Evolutionary conservation across 2,888 invertebrate species (phyloP).

Genomic region (Euphydryas editha): DNA sequence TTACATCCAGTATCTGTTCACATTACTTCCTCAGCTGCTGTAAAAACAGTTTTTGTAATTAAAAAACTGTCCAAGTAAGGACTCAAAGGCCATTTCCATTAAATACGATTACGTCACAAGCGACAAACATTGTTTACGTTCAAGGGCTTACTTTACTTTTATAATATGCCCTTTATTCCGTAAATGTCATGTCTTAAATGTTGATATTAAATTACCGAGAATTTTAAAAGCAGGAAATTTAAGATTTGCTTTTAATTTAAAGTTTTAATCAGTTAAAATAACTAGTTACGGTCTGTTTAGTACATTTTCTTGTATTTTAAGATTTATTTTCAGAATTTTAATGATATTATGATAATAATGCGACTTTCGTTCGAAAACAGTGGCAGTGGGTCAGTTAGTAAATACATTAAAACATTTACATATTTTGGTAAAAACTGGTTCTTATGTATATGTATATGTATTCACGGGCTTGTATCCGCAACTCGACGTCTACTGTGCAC

Average conservation of each 20-base stretch:
- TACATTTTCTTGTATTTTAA: not conserved
- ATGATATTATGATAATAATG: not conserved
- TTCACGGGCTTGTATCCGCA: too few species aligned
- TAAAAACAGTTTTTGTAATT: conserved; percentile 2
- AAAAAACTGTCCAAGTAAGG: not conserved
- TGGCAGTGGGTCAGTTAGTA: not conserved
- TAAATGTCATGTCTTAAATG: not conserved
- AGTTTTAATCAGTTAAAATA: not conserved
- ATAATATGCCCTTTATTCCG: conserved; percentile 2
- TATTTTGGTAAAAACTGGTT: too few species aligned
- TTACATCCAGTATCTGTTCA: not conserved
- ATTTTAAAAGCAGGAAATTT: not conserved
- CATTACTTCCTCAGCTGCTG: not conserved
- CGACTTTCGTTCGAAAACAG: not conserved
- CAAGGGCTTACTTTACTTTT: conserved; percentile 1
- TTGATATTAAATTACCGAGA: not conserved
- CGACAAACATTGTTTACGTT: conserved; percentile 4
- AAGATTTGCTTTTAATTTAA: not conserved
- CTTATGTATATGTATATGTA: too few species aligned
- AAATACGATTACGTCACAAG: conserved; percentile 8
- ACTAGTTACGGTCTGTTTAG: conserved; percentile 2
- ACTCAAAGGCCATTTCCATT: not conserved
- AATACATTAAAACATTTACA: not conserved
- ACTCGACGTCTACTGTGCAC: too few species aligned
- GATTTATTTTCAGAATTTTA: not conserved